Evolutionary conservation across 2,888 invertebrate genomes (phyloP), one percentile per base, ranked within the genome.

Genomic region (Perithous albicinctus): DNA sequence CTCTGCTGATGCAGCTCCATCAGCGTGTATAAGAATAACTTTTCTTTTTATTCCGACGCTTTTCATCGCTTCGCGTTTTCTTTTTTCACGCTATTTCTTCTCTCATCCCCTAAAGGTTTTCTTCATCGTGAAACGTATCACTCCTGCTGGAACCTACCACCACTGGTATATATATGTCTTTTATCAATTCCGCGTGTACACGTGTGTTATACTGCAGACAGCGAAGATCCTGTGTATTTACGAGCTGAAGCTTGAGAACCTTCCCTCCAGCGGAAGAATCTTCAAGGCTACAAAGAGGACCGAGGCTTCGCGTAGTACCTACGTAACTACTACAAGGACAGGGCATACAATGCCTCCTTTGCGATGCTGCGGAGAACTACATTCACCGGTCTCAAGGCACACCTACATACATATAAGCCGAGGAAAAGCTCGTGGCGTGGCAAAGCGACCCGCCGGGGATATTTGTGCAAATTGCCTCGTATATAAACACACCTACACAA

Each of bases 391-490:
- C 20, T 32, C 35, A 12, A 18, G 32, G 20, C 20, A 3, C 67
- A 51, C 18, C 18, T 67, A 51, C 35, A 2, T 32, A 18, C 10
- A n/a, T 15, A 26, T n/a, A n/a, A n/a, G 26, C 12, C 29, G 10
- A 15, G 2, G 5, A 8, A 8, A 32, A 56, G 0, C 69, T 41
- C 41, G 7, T 18, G 23, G 8, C 35, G 10, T 12, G 54, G 18
- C 18, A 23, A 51, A 38, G 15, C 59, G n/a, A 61, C 32, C 10
- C 20, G 6, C 41, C 23, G 70, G 23, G 61, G 29, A 61, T 61
- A 61, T 73, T 73, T 61, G 46, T 73, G 61, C 32, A 61, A 46
- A 61, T 61, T 59, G 61, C 35, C 61, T 48, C 61, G 59, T 73
- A 48, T 32, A 73, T 61, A 48, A 73, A 73, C 61, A 18, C n/a